phyloP scores from a whole-genome alignment of 2,797 vertebrate species.

The Sarcoramphus papa region DNA sequence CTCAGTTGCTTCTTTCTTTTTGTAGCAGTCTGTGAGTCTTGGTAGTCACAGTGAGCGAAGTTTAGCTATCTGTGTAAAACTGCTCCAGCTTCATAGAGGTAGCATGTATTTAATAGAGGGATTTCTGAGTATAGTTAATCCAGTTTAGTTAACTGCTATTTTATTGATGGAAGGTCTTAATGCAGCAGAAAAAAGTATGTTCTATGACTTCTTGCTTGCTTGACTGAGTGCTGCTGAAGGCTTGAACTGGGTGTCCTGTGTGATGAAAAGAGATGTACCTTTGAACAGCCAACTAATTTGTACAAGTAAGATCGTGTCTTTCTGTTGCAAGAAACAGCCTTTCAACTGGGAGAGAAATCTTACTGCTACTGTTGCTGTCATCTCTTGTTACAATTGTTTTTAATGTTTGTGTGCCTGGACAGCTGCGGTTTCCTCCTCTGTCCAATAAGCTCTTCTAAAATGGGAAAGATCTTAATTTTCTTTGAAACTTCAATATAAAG shows the following conservation, averaged over 20 bases:
- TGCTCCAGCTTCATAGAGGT: not conserved
- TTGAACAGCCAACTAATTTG: not conserved
- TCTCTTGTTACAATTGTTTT: not conserved
- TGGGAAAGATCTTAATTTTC: not conserved
- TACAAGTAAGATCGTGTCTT: not conserved
- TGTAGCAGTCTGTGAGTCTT: not conserved
- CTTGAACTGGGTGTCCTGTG: constrained; percentile 9
- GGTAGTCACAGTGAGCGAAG: not conserved
- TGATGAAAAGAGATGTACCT: not conserved
- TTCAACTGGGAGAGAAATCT: not conserved
- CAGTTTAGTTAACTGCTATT: not conserved
- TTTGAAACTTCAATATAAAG: not conserved
- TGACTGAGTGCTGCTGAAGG: not conserved
- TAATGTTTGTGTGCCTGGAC: not conserved
- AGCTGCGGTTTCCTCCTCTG: not conserved
- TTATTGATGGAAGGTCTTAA: not conserved
- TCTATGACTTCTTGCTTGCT: not conserved
- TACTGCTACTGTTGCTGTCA: not conserved
- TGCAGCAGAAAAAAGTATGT: not conserved
- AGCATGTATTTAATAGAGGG: not conserved
- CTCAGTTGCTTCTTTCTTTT: not conserved
- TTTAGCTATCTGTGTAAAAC: not conserved
- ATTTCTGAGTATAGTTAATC: not conserved
- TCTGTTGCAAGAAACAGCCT: not conserved
- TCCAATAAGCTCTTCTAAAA: constrained; percentile 13